Conservation (phyloP, 2,113 vertebrate genomes). For the Mormyrus iriodes region DNA sequence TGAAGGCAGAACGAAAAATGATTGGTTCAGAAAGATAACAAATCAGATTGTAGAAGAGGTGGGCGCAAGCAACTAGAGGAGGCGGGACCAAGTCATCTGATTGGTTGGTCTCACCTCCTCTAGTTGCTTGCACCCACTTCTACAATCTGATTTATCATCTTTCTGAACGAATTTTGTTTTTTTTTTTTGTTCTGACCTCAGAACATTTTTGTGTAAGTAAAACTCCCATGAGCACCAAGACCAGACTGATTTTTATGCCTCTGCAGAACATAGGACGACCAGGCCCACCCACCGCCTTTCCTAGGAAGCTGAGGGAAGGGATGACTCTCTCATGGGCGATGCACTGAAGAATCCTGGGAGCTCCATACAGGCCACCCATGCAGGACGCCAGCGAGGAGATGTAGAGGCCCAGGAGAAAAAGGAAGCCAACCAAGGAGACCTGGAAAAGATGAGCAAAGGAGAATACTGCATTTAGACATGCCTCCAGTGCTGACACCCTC, state of each 20-base stretch:
- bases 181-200: no score
- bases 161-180: no score
- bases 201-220: no score
- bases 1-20: neutral
- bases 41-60: neutral
- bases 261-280: neutral
- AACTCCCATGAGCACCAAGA: neutral
- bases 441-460: slow-evolving; percentile 34
- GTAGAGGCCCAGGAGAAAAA: slow-evolving; percentile 92
- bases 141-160: no score
- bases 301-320: slow-evolving; percentile 73
- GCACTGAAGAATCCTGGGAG: slow-evolving; percentile 93
- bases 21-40: neutral
- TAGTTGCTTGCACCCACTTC: no score
- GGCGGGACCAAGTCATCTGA: neutral
- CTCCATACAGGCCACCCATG: slow-evolving; percentile 91
- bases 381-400: slow-evolving; percentile 96
- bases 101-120: neutral
- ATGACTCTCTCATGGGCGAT: slow-evolving; percentile 91
- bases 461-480: neutral
- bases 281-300: slow-evolving; percentile 71
- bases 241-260: neutral
- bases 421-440: slow-evolving; percentile 96
- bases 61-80: no score
- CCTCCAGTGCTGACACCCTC: neutral